phyloP scores from a whole-genome alignment of 1,140 invertebrate species.

The Triops longicaudatus region DNA sequence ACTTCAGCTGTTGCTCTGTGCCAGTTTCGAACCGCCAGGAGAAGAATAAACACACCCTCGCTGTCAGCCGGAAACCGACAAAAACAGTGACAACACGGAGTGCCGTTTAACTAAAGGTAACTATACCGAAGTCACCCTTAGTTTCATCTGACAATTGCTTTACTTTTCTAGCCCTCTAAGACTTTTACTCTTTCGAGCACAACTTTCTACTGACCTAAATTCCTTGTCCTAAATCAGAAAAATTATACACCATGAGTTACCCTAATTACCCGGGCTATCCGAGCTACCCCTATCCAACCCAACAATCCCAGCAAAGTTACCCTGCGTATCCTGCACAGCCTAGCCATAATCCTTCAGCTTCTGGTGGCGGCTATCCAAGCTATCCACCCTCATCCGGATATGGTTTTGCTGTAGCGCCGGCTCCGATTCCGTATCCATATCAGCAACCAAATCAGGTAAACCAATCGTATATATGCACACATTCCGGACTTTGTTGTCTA shows the following conservation, averaged over 20 bases:
- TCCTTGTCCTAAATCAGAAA: not conserved
- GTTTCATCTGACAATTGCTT: not conserved
- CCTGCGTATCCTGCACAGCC: conserved; percentile 17
- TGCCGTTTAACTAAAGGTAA: not conserved
- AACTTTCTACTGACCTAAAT: not conserved
- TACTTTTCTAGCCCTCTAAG: not conserved
- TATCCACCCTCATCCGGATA: conserved; percentile 13
- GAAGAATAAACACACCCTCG: too few species aligned
- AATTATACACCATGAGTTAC: not conserved
- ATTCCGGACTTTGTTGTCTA: not conserved
- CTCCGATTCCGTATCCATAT: not conserved
- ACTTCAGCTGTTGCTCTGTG: too few species aligned
- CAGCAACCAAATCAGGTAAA: conserved; percentile 16
- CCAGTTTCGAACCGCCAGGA: too few species aligned
- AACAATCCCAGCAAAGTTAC: conserved; percentile 11
- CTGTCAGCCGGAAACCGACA: too few species aligned
- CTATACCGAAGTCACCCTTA: not conserved
- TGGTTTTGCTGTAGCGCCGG: conserved; percentile 11
- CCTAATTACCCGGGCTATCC: conserved; percentile 22
- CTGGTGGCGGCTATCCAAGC: not conserved
- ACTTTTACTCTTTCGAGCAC: not conserved
- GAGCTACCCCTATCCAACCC: conserved; percentile 27
- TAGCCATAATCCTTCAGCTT: not conserved
- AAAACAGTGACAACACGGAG: not conserved
- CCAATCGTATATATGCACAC: not conserved